phyloP scores from a whole-genome alignment of 2,797 vertebrate genomes.

The Saxicola maurus region DNA sequence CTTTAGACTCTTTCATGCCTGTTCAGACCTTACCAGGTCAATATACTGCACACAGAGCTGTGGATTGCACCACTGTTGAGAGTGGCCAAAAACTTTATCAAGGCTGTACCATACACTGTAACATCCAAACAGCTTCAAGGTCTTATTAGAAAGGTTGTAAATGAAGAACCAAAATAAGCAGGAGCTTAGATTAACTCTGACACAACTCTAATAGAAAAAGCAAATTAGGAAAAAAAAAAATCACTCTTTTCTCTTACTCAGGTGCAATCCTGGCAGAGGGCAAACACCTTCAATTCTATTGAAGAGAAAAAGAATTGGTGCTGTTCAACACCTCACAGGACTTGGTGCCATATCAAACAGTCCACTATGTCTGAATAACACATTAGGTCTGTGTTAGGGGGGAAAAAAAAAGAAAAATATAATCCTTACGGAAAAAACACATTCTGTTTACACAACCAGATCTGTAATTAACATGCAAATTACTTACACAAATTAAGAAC shows the following conservation, averaged over 20 bases:
- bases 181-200: neutral
- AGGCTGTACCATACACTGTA: neutral
- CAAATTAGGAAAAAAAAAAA: neutral
- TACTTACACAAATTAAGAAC: neutral
- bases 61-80: neutral
- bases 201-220: neutral
- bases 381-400: neutral
- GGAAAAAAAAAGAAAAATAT: neutral
- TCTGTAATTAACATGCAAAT: constrained; percentile 14
- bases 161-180: neutral
- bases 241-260: neutral
- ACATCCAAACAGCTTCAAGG: neutral
- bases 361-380: neutral
- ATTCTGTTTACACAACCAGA: neutral
- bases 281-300: neutral
- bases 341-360: neutral
- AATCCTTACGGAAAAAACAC: neutral
- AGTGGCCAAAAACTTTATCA: neutral
- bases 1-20: neutral
- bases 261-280: neutral
- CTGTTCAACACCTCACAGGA: neutral
- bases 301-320: neutral
- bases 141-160: neutral
- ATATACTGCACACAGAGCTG: neutral
- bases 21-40: neutral